Base-by-base conservation (phyloP, 2,888 invertebrate genomes). In the Erynnis tages region DNA sequence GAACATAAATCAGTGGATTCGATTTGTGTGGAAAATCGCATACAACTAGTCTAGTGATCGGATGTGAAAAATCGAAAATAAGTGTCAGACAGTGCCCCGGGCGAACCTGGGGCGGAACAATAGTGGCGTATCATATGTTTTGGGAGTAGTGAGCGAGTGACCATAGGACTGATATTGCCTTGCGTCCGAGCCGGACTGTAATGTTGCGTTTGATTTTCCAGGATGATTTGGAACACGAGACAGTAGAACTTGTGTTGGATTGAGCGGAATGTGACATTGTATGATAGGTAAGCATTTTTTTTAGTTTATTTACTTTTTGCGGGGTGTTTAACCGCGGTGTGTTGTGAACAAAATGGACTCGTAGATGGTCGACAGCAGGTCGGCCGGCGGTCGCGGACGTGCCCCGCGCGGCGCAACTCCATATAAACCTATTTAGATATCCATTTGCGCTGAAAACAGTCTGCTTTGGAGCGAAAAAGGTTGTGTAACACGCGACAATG, bases 221-320 rank as follows among this genome's bases (percentile, higher is more conserved):
- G 75, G 82, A 88, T 87, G 87, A 78, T 80, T 83, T 80, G 79
- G 81, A 73, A 82, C 78, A 81, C 79, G 71, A 81, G 77, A 71
- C 71, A 79, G 82, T 88, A 85, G 79, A 79, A 79, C 70, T 82
- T 75, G 72, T 80, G 78, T 81, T 82, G 81, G 82, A 86, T 86
- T 88, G 82, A 89, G 82, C 88, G 89, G 89, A 88, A 90, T 89
- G 89, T 89, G 89, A 89, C 89, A 88, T 88, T 82, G 87, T 82
- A 88, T 86, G 82, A 86, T 82, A 89, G 89, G 89, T 89, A 66
- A 84, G 88, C 82, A 62, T 63, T 71, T 73, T 78, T 73, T 76
- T 73, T 69, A 64, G 81, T 88, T 86, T 87, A 87, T 87, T 87
- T 88, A 87, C 86, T 82, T 87, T 80, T 71, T 67, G 72, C 67